Conservation (phyloP, 2,113 vertebrate species). For the Spea multiplicata region DNA sequence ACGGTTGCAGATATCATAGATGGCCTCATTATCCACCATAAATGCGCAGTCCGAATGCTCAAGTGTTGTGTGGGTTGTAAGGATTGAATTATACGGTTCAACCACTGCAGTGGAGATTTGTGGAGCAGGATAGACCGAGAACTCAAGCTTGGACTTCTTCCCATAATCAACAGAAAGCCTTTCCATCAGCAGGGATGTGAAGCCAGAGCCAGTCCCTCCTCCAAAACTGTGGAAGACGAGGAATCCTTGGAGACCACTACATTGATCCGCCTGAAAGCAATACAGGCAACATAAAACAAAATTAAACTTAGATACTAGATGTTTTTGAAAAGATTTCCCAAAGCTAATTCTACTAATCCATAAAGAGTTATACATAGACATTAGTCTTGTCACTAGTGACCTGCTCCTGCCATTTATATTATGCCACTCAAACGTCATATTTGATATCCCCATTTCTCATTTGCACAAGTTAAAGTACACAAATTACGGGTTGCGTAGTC, state of each 20-base stretch:
- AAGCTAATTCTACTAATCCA: no score
- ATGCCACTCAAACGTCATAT: no score
- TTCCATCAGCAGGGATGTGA: constrained; percentile 64
- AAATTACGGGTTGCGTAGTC: no score
- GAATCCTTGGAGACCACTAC: constrained; percentile 62
- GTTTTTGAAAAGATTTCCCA: no score
- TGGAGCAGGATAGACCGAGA: constrained; percentile 51
- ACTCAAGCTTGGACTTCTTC: constrained; percentile 58
- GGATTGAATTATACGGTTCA: constrained; percentile 56
- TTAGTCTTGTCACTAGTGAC: no score
- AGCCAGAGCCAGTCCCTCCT: constrained; percentile 59
- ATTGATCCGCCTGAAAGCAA: constrained; percentile 59
- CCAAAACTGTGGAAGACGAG: constrained; percentile 64
- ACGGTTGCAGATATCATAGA: constrained; percentile 56
- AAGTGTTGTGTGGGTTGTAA: constrained; percentile 55
- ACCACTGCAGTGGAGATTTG: constrained; percentile 56
- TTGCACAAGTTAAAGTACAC: no score
- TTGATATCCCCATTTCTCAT: no score
- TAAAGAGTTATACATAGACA: no score
- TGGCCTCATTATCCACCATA: constrained; percentile 57
- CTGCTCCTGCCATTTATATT: no score
- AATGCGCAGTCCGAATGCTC: constrained; percentile 58
- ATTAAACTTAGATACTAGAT: no score
- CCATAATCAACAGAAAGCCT: constrained; percentile 60
- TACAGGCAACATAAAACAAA: neutral